Evolutionary conservation across 2,113 vertebrate species (phyloP).

Genomic region (Myotis davidii): DNA sequence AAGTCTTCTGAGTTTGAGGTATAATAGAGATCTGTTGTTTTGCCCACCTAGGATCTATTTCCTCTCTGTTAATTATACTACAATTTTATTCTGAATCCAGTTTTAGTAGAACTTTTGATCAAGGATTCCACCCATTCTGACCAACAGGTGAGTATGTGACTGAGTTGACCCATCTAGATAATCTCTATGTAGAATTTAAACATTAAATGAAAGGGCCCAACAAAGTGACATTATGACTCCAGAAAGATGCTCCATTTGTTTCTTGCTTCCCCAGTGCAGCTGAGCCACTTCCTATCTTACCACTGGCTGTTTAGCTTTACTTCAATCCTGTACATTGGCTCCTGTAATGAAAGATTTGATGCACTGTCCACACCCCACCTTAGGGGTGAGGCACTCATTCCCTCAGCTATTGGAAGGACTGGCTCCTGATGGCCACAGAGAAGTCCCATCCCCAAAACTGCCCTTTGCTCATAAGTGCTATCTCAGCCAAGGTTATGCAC

Average conservation of each 20-base stretch:
- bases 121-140: neutral
- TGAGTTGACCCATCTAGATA: neutral
- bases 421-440: neutral
- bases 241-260: neutral
- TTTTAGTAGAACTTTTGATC: neutral
- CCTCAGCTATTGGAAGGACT: neutral
- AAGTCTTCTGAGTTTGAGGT: neutral
- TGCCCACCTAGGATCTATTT: neutral
- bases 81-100: neutral
- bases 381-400: neutral
- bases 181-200: neutral
- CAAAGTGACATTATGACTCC: neutral
- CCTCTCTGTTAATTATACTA: neutral
- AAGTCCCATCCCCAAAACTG: neutral
- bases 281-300: neutral
- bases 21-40: neutral
- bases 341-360: neutral
- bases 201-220: neutral
- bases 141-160: neutral
- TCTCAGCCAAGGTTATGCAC: neutral
- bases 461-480: neutral
- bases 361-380: neutral
- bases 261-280: neutral
- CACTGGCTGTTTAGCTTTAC: neutral
- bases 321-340: neutral